Conservation (phyloP, 2,113 vertebrate species). For the Campylomormyrus numenius region DNA sequence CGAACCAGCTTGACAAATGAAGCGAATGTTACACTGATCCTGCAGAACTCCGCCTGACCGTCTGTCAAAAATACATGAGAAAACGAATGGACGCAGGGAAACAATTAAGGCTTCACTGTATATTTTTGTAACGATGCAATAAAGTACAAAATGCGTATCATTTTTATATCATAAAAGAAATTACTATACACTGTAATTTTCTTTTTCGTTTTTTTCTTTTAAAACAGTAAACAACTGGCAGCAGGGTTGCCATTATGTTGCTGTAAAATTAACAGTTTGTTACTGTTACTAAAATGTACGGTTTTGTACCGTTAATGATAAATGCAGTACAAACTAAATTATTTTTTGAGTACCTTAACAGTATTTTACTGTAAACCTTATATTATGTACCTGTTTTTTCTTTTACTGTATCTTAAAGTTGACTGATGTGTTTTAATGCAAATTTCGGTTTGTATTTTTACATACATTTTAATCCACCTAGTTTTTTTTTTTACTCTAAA, state of each 20-base stretch:
- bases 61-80: not conserved
- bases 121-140: too few species aligned
- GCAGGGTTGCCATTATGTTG: not conserved
- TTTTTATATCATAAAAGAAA: too few species aligned
- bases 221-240: not conserved
- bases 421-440: not conserved
- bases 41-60: not conserved
- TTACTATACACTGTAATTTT: too few species aligned
- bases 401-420: not conserved
- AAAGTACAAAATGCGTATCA: too few species aligned
- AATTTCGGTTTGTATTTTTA: not conserved
- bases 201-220: not conserved
- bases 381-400: not conserved
- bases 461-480: not conserved
- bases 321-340: not conserved
- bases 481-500: not conserved
- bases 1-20: not conserved
- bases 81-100: not conserved
- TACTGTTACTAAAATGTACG: not conserved
- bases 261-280: not conserved
- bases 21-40: not conserved
- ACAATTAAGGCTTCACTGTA: too few species aligned
- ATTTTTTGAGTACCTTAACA: not conserved
- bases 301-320: not conserved
- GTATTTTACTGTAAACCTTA: too few species aligned